These are phyloP conservation scores for Zeugodacus cucurbitae DNA, from an alignment of 1,140 invertebrate species.

Conservation along the genomic window DNA sequence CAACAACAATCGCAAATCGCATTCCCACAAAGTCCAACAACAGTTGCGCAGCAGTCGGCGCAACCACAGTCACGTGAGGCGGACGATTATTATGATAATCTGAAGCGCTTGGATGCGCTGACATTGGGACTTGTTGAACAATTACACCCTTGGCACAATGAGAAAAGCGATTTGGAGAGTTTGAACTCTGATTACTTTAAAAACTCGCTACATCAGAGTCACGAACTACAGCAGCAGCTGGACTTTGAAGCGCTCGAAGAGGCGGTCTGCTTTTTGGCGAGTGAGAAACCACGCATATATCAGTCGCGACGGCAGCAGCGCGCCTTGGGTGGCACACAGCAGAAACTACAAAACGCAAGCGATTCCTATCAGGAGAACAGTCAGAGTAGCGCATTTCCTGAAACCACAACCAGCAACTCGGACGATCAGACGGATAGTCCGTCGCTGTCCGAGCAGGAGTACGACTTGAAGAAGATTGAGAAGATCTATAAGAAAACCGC, in stretches of 20 bases:
- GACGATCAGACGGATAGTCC: constrained; percentile 60
- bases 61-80: constrained; percentile 53
- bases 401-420: constrained; percentile 60
- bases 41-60: constrained; percentile 37
- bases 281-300: constrained; percentile 59
- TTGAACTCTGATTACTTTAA: constrained; percentile 75
- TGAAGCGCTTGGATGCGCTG: constrained; percentile 63
- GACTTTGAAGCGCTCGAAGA: constrained; percentile 59
- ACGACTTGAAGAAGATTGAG: constrained; percentile 59
- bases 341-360: not conserved
- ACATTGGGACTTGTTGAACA: constrained; percentile 56
- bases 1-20: not conserved
- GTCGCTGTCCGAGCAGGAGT: constrained; percentile 61
- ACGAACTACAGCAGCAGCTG: constrained; percentile 51
- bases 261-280: constrained; percentile 50
- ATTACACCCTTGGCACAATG: constrained; percentile 64
- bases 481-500: constrained; percentile 56
- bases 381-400: constrained; percentile 61
- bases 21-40: constrained; percentile 26
- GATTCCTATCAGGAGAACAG: constrained; percentile 63
- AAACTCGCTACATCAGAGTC: constrained; percentile 65
- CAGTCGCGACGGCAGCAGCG: constrained; percentile 54
- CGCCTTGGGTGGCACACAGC: not conserved
- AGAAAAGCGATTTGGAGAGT: constrained; percentile 72
- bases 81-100: constrained; percentile 64